A percentile compares a stretch with the other conserved stretches of the same genome.
phyloP scores from a whole-genome alignment of 2,888 invertebrate genomes.

The Drosophila peninsularis region DNA sequence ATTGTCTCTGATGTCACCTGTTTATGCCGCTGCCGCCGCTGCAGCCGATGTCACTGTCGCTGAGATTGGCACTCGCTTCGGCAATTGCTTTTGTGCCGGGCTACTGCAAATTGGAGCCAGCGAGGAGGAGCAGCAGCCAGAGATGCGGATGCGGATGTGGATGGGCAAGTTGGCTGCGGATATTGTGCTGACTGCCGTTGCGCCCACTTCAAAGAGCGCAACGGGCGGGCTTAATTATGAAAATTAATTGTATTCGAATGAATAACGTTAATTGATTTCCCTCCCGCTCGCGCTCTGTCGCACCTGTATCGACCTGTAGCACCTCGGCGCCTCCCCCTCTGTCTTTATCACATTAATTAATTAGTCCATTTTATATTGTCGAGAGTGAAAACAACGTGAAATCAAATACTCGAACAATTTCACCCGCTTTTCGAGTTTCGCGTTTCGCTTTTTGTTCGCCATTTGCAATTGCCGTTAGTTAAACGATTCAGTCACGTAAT shows the following conservation, averaged over 20 bases:
- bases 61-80: slow-evolving; percentile 56
- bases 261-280: slow-evolving; percentile 70
- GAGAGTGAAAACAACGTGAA: slow-evolving; percentile 46
- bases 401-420: slow-evolving; percentile 45
- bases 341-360: slow-evolving; percentile 53
- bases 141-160: slow-evolving; percentile 9
- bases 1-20: slow-evolving; percentile 68
- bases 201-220: slow-evolving; percentile 52
- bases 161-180: slow-evolving; percentile 27
- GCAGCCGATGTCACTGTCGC: slow-evolving; percentile 32
- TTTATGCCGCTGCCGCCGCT: slow-evolving; percentile 55
- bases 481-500: slow-evolving; percentile 62
- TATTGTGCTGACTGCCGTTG: slow-evolving; percentile 28
- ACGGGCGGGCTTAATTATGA: slow-evolving; percentile 58
- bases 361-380: slow-evolving; percentile 62
- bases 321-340: not conserved
- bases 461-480: slow-evolving; percentile 60
- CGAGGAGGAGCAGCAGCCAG: not conserved
- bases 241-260: slow-evolving; percentile 68
- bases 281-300: slow-evolving; percentile 7
- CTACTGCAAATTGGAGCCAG: slow-evolving; percentile 21
- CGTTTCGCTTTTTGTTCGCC: slow-evolving; percentile 18
- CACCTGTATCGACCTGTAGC: slow-evolving; percentile 11
- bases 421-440: slow-evolving; percentile 8
- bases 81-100: slow-evolving; percentile 61